These are phyloP conservation scores for Proisotoma minuta DNA, from an alignment of 2,888 invertebrate species.

Conservation along the genomic window DNA sequence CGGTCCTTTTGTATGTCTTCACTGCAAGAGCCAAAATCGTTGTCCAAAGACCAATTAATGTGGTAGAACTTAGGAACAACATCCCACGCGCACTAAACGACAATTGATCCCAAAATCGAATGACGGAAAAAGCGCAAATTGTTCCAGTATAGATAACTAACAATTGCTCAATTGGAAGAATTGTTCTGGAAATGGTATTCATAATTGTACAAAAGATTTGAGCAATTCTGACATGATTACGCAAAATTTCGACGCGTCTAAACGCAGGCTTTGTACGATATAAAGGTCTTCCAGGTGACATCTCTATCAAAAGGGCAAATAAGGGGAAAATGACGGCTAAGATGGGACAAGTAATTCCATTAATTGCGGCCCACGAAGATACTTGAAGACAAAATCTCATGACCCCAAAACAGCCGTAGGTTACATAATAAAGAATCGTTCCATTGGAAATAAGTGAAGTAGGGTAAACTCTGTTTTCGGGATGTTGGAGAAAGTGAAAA, in stretches of 20 bases:
- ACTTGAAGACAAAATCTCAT: neutral
- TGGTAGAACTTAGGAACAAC: neutral
- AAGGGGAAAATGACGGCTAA: neutral
- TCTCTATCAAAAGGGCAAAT: neutral
- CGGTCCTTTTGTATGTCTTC: neutral
- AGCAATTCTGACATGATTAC: neutral
- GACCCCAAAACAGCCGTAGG: neutral
- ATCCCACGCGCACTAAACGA: neutral
- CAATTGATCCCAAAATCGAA: neutral
- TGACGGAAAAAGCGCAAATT: neutral
- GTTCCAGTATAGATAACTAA: neutral
- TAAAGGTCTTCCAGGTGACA: neutral
- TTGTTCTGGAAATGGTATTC: neutral
- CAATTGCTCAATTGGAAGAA: neutral
- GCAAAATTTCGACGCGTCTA: neutral
- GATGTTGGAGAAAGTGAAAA: neutral
- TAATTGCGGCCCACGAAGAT: neutral
- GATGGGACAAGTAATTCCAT: neutral
- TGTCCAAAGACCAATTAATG: neutral
- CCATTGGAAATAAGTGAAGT: no score
- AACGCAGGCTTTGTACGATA: slow-evolving; percentile 1
- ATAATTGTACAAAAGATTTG: neutral
- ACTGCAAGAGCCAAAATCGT: neutral
- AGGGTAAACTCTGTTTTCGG: neutral
- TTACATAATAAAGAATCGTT: neutral